These are phyloP conservation scores for Grammomys dolichurus DNA, from an alignment of 2,113 vertebrate species.

Conservation along the genomic window DNA sequence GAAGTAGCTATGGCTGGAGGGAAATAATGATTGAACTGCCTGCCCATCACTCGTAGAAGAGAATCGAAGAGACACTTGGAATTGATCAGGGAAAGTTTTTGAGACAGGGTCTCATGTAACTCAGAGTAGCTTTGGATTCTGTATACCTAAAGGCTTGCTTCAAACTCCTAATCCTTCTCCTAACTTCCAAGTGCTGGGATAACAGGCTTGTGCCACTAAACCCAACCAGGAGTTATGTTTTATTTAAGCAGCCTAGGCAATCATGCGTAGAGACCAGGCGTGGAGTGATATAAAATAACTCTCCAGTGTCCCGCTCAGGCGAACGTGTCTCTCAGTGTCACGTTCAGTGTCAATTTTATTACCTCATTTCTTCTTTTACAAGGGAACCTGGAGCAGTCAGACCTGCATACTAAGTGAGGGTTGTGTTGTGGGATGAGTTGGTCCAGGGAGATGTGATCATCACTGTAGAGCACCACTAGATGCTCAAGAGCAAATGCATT, in stretches of 20 bases:
- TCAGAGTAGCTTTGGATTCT: background rate
- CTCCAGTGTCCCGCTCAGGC: background rate
- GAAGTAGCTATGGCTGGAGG: background rate
- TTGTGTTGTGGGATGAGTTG: background rate
- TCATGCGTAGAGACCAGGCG: background rate
- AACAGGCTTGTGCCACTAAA: background rate
- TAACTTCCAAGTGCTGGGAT: background rate
- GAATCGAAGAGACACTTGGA: background rate
- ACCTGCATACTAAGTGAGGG: background rate
- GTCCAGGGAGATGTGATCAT: background rate
- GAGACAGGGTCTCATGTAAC: background rate
- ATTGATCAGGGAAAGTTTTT: background rate
- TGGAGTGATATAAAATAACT: background rate
- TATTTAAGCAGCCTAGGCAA: background rate
- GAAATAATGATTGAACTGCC: background rate
- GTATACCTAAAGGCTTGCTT: background rate
- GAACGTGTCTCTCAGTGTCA: background rate
- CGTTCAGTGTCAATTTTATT: background rate
- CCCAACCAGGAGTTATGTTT: background rate
- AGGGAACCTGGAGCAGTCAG: background rate
- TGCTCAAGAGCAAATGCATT: background rate
- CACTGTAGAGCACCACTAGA: background rate
- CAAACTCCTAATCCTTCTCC: background rate
- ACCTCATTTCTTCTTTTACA: background rate
- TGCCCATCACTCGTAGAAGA: background rate